phyloP scores from a whole-genome alignment of 2,797 vertebrate genomes.

The Sebastes dallii region DNA sequence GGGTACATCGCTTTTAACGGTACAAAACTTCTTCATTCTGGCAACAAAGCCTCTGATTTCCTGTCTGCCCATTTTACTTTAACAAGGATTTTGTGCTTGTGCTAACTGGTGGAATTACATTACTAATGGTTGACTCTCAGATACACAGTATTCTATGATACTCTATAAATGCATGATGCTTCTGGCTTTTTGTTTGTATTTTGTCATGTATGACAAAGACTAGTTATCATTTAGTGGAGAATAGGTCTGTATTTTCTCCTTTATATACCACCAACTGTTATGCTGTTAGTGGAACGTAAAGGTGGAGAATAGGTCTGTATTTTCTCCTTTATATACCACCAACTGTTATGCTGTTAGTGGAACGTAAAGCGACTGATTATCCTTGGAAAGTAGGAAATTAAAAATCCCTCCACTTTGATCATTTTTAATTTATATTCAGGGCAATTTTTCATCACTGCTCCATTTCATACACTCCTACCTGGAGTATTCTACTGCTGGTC shows the following conservation, averaged over 20 bases:
- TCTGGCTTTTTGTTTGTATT: background rate
- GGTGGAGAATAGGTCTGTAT: conserved; percentile 2
- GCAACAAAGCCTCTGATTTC: background rate
- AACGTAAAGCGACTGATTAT: conserved; percentile 8
- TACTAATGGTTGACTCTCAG: background rate
- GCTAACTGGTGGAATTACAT: background rate
- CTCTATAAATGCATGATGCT: background rate
- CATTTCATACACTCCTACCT: background rate
- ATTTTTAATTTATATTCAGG: conserved; percentile 18
- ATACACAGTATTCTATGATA: background rate
- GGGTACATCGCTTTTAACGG: conserved; percentile 14
- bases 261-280: background rate
- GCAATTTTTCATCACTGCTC: conserved; percentile 10
- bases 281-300: background rate
- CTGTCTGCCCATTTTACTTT: background rate
- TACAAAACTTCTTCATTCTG: background rate
- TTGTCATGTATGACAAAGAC: background rate
- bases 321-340: background rate
- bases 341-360: background rate
- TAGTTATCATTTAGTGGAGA: background rate
- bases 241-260: conserved; percentile 10
- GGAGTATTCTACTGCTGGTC: background rate
- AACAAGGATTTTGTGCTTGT: no score
- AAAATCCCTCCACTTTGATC: background rate
- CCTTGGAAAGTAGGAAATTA: background rate